These are phyloP conservation scores for Hirudinaria manillensis DNA, from an alignment of 2,888 invertebrate species.

Conservation along the genomic window DNA sequence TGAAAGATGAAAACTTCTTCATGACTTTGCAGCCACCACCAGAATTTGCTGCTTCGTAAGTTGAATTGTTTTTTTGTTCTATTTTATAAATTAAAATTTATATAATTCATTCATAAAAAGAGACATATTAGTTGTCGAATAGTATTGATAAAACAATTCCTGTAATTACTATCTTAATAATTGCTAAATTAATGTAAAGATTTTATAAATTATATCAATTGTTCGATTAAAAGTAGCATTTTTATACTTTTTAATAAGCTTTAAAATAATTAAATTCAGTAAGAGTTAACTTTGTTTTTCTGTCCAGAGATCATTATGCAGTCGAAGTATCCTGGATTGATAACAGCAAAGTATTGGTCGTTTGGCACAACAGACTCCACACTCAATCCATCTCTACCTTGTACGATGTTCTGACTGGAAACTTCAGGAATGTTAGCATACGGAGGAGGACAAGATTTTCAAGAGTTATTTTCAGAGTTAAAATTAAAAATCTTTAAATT, in stretches of 20 bases:
- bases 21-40: conserved; percentile 40
- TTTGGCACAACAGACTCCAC: conserved; percentile 88
- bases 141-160: too few species aligned
- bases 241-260: not conserved
- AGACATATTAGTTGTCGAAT: too few species aligned
- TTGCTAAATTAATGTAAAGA: too few species aligned
- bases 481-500: not conserved
- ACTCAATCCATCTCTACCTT: conserved; percentile 83
- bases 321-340: conserved; percentile 85
- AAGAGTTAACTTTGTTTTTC: not conserved
- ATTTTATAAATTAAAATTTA: not conserved
- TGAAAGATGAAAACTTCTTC: conserved; percentile 22
- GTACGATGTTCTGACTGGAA: conserved; percentile 79
- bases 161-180: too few species aligned
- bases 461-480: conserved; percentile 62
- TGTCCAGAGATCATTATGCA: conserved; percentile 71
- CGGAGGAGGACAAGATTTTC: not conserved
- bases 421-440: conserved; percentile 42
- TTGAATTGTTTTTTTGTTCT: not conserved
- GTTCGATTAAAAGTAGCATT: too few species aligned
- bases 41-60: conserved; percentile 31
- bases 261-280: not conserved
- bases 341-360: conserved; percentile 71
- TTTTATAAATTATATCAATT: too few species aligned
- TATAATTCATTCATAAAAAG: not conserved